Evolutionary conservation across 2,888 invertebrate genomes (phyloP).

Genomic region (Eumacrocentrus americanus): DNA sequence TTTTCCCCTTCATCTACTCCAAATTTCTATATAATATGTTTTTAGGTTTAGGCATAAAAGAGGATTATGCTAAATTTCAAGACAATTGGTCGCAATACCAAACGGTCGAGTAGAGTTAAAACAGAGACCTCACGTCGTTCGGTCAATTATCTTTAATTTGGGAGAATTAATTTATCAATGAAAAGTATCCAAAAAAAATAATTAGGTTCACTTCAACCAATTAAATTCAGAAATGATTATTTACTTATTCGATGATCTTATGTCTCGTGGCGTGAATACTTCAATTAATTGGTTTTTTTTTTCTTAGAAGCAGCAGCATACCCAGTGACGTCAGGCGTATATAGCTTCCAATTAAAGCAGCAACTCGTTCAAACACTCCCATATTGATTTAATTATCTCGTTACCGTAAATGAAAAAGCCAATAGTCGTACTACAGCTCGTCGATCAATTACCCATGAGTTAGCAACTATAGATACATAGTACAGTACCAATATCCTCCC

Average conservation of each 20-base stretch:
- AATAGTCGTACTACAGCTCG: constrained; percentile 28
- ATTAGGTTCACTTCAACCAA: background rate
- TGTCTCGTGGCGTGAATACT: background rate
- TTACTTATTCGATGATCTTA: background rate
- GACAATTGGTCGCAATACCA: too few relatives aligned
- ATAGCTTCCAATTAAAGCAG: constrained; percentile 46
- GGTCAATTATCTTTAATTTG: too few relatives aligned
- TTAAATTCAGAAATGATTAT: background rate
- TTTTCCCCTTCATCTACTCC: too few relatives aligned
- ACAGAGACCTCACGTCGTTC: too few relatives aligned
- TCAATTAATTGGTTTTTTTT: background rate
- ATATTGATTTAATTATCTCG: constrained; percentile 51
- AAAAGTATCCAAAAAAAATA: background rate
- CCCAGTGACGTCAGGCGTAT: too few relatives aligned
- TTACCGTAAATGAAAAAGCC: constrained; percentile 36
- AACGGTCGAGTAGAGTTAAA: too few relatives aligned
- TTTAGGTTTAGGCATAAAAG: too few relatives aligned
- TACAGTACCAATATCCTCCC: constrained; percentile 26
- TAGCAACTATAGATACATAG: constrained; percentile 15
- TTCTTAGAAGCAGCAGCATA: background rate
- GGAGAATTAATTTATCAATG: too few relatives aligned
- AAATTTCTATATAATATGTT: too few relatives aligned
- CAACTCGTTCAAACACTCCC: constrained; percentile 31
- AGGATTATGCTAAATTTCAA: too few relatives aligned
- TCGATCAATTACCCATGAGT: constrained; percentile 40